Evolutionary conservation across 1,140 invertebrate species (phyloP).

Genomic region (Agrilus planipennis): DNA sequence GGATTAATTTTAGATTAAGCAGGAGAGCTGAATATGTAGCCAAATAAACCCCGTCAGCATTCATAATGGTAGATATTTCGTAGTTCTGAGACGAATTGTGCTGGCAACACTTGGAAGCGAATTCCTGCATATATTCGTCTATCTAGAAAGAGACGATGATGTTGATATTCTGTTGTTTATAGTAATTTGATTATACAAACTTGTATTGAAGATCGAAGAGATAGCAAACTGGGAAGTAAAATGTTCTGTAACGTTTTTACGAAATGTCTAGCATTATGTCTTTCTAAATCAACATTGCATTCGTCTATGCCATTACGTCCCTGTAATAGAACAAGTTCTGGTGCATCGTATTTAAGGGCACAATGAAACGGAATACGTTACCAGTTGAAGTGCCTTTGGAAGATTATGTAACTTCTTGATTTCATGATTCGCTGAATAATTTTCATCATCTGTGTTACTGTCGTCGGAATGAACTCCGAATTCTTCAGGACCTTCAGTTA

Average conservation of each 20-base stretch:
- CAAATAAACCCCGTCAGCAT: slow-evolving; percentile 89
- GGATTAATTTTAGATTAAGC: slow-evolving; percentile 69
- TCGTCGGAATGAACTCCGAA: slow-evolving; percentile 40
- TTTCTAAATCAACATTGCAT: slow-evolving; percentile 62
- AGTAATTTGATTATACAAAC: slow-evolving; percentile 22
- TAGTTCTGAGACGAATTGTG: slow-evolving; percentile 53
- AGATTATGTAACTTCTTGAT: slow-evolving; percentile 48
- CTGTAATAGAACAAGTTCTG: slow-evolving; percentile 19
- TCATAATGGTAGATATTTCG: slow-evolving; percentile 66
- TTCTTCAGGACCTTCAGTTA: slow-evolving; percentile 61
- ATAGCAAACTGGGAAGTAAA: slow-evolving; percentile 57
- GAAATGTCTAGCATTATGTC: slow-evolving; percentile 68
- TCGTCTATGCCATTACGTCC: slow-evolving; percentile 46
- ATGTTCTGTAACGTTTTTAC: slow-evolving; percentile 54
- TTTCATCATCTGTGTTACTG: slow-evolving; percentile 37
- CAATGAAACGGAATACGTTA: slow-evolving; percentile 23
- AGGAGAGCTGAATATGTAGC: slow-evolving; percentile 75
- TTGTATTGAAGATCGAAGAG: slow-evolving; percentile 62
- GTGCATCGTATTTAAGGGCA: too few species aligned
- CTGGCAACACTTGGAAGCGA: slow-evolving; percentile 83
- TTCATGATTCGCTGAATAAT: slow-evolving; percentile 39
- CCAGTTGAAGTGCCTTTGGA: slow-evolving; percentile 47
- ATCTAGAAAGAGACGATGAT: slow-evolving; percentile 42
- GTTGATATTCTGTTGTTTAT: too few species aligned
- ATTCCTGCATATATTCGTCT: slow-evolving; percentile 81